These are phyloP conservation scores for Anniella stebbinsi DNA, from an alignment of 2,797 vertebrate species.

Conservation along the genomic window DNA sequence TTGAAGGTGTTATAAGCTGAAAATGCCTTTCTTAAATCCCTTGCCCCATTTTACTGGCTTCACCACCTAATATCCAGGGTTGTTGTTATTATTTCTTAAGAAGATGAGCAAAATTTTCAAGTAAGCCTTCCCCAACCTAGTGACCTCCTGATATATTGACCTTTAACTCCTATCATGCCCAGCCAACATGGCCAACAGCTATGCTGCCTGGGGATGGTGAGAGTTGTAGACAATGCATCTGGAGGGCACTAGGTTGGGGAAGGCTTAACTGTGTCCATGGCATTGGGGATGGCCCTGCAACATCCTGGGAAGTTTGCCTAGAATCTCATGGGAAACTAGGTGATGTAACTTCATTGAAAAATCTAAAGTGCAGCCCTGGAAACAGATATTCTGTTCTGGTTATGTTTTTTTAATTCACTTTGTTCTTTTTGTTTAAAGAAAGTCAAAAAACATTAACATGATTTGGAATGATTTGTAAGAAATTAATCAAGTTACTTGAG, in stretches of 20 bases:
- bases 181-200: too few relatives aligned
- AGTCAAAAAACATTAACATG: not conserved
- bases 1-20: too few relatives aligned
- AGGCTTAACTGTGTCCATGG: not conserved
- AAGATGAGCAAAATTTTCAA: not conserved
- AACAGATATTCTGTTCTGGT: not conserved
- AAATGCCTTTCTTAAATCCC: too few relatives aligned
- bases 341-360: not conserved
- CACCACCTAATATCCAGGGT: not conserved
- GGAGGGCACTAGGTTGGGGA: not conserved
- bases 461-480: not conserved
- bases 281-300: not conserved
- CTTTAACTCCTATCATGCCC: too few relatives aligned
- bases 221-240: too few relatives aligned
- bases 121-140: too few relatives aligned
- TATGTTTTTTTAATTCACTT: not conserved
- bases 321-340: not conserved
- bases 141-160: too few relatives aligned
- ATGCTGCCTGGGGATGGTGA: too few relatives aligned
- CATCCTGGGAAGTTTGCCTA: not conserved
- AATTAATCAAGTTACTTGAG: conserved; percentile 9
- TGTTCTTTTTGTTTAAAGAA: not conserved
- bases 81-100: too few relatives aligned
- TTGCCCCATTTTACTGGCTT: not conserved
- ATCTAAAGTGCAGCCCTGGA: not conserved